Evolutionary conservation across 2,888 invertebrate species (phyloP).

Genomic region (Cephus pygmeus): DNA sequence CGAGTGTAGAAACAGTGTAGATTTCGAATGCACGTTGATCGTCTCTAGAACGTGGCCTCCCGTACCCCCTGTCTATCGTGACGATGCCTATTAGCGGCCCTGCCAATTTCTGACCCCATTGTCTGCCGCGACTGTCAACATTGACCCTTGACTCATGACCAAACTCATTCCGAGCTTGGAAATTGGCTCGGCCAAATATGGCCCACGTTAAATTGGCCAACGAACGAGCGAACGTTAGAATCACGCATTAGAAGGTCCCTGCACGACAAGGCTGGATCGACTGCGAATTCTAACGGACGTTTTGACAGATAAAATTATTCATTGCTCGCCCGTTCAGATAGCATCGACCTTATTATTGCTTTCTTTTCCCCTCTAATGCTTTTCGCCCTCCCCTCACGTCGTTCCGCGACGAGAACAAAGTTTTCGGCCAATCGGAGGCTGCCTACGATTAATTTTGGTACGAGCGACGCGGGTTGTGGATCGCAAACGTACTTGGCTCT

Average conservation of each 20-base stretch:
- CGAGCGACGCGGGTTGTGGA: too few species aligned
- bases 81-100: not conserved
- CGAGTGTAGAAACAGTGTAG: not conserved
- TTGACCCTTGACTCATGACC: constrained; percentile 4
- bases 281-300: not conserved
- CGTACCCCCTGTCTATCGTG: not conserved
- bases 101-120: constrained; percentile 6
- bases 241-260: not conserved
- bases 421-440: not conserved
- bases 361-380: not conserved
- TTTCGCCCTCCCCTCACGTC: not conserved
- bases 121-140: not conserved
- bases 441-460: not conserved
- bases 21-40: not conserved
- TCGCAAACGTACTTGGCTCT: not conserved
- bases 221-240: not conserved
- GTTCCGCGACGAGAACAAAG: not conserved
- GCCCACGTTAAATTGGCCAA: not conserved
- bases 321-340: not conserved
- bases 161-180: not conserved
- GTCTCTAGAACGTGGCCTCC: not conserved
- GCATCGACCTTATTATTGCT: not conserved
- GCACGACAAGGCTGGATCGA: not conserved
- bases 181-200: not conserved
- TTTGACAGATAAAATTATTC: not conserved